Evolutionary conservation across 2,797 vertebrate species (phyloP).

Genomic region (Sciurus vulgaris): DNA sequence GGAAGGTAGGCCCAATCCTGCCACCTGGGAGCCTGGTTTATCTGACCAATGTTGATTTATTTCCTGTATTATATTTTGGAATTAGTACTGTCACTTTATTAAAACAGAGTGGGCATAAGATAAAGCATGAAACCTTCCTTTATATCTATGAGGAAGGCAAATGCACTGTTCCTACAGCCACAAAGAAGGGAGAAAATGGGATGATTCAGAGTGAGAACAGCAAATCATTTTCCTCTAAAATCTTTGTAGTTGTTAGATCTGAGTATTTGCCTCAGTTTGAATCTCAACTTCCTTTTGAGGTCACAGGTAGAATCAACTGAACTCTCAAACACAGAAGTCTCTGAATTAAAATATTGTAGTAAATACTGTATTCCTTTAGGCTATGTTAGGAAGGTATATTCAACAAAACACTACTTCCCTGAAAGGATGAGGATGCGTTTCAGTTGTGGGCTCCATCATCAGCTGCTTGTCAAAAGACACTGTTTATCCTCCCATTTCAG

Average conservation of each 20-base stretch:
- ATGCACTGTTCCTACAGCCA: neutral
- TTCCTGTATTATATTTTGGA: neutral
- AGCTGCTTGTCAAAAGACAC: conserved; percentile 65
- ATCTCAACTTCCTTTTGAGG: neutral
- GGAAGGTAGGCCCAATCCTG: neutral
- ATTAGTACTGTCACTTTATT: neutral
- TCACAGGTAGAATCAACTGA: neutral
- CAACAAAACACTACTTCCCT: conserved; percentile 59
- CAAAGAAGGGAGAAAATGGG: neutral
- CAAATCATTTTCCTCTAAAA: neutral
- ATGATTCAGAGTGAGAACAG: neutral
- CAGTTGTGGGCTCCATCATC: neutral
- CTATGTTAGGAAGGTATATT: neutral
- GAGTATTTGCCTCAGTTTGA: neutral
- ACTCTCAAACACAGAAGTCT: neutral
- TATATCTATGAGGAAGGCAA: neutral
- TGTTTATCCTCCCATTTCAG: conserved; percentile 69
- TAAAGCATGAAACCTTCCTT: neutral
- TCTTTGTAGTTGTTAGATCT: conserved; percentile 4
- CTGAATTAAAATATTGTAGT: neutral
- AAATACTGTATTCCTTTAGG: neutral
- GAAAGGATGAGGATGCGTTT: conserved; percentile 56
- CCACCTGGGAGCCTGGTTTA: neutral
- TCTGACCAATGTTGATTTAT: neutral
- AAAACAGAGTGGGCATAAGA: neutral